Evolutionary conservation across 1,140 invertebrate genomes (phyloP).

Genomic region (Rhagoletis zephyria): DNA sequence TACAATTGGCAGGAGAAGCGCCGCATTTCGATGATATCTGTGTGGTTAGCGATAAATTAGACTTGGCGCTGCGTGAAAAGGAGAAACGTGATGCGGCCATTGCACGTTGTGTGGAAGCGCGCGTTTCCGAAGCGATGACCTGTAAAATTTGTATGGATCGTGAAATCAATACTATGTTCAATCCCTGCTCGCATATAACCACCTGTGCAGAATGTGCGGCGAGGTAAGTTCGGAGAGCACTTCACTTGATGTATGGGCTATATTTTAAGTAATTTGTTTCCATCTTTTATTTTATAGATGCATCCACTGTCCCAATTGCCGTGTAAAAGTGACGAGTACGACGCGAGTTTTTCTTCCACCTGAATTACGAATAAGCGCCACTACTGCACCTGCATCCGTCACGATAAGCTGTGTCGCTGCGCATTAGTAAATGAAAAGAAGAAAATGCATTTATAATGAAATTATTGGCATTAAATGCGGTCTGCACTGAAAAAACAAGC

Average conservation of each 20-base stretch:
- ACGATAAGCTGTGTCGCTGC: conserved; percentile 34
- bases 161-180: conserved; percentile 84
- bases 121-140: conserved; percentile 81
- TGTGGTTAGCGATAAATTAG: conserved; percentile 69
- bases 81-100: conserved; percentile 71
- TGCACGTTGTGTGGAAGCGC: conserved; percentile 71
- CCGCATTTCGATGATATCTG: conserved; percentile 55
- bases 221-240: conserved; percentile 68
- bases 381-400: conserved; percentile 53
- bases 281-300: conserved; percentile 75
- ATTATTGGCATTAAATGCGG: background rate
- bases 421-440: background rate
- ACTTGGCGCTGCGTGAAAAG: conserved; percentile 71
- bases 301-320: conserved; percentile 84
- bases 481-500: background rate
- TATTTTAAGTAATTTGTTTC: conserved; percentile 33
- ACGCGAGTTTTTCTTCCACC: conserved; percentile 81
- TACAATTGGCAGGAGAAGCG: background rate
- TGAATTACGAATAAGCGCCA: conserved; percentile 66
- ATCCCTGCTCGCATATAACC: conserved; percentile 87
- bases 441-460: background rate
- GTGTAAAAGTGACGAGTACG: conserved; percentile 79
- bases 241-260: background rate
- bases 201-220: conserved; percentile 83
- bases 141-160: conserved; percentile 89